phyloP scores from a whole-genome alignment of 2,113 vertebrate species.

The Dromiciops gliroides region DNA sequence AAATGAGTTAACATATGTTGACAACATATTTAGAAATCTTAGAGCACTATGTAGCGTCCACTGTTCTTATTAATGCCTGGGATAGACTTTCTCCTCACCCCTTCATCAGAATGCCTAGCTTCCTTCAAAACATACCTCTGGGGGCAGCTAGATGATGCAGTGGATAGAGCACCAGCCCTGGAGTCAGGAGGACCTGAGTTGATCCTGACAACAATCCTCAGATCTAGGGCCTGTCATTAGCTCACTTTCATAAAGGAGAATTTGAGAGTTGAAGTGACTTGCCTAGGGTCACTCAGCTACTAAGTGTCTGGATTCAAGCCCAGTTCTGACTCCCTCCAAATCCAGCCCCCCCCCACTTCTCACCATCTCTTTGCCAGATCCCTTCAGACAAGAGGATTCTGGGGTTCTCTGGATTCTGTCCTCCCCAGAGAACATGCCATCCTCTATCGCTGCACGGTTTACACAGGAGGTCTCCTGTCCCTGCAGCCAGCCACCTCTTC shows the following conservation, averaged over 20 bases:
- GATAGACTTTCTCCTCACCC: too few species aligned
- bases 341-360: background rate
- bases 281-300: background rate
- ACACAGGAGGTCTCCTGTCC: background rate
- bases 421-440: background rate
- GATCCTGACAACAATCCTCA: background rate
- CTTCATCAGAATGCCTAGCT: too few species aligned
- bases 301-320: background rate
- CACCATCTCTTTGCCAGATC: background rate
- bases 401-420: background rate
- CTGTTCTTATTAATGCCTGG: background rate
- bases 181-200: too few species aligned
- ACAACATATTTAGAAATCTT: too few species aligned
- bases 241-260: background rate
- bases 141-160: too few species aligned
- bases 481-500: background rate
- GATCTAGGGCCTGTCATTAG: background rate
- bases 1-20: too few species aligned
- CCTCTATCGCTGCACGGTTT: background rate
- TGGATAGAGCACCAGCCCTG: too few species aligned
- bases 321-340: background rate
- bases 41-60: background rate
- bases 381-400: background rate
- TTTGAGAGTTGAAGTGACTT: background rate
- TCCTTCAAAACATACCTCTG: background rate